phyloP scores from a whole-genome alignment of 92 coral and sea anemone genomes.

The Montipora capitata region DNA sequence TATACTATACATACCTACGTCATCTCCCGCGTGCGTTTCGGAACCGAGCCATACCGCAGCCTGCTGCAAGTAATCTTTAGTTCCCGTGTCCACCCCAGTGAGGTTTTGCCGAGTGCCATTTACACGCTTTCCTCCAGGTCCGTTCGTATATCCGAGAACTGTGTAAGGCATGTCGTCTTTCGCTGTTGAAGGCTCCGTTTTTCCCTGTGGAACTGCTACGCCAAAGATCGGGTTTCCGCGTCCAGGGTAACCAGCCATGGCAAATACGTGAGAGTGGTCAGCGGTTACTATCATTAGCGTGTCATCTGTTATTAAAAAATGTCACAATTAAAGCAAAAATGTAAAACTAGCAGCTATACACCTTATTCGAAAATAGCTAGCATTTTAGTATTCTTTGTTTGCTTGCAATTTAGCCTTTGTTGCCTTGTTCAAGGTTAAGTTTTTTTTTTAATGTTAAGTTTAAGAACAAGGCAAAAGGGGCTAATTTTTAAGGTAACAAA shows the following conservation, averaged over 20 bases:
- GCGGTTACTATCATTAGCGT: conserved; percentile 84
- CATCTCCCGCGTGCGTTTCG: conserved; percentile 83
- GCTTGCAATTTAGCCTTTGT: no score
- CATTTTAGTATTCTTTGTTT: no score
- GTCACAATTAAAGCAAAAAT: background rate
- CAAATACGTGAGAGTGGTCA: conserved; percentile 88
- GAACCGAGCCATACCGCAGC: conserved; percentile 42
- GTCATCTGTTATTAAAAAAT: conserved; percentile 70
- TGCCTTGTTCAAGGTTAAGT: no score
- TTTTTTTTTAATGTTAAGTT: no score
- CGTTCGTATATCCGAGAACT: conserved; percentile 80
- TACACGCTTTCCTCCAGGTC: conserved; percentile 49
- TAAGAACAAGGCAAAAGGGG: no score
- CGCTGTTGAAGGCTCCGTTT: conserved; percentile 1
- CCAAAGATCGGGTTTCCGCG: conserved; percentile 90
- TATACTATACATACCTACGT: conserved; percentile 74
- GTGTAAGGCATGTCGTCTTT: conserved; percentile 76
- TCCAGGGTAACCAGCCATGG: conserved; percentile 73
- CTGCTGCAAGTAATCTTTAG: conserved; percentile 74
- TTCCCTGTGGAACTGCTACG: background rate
- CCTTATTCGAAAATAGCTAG: no score
- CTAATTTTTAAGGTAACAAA: no score
- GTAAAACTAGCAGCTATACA: no score
- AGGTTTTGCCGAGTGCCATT: conserved; percentile 71
- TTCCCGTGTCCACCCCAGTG: conserved; percentile 76